Percentiles rank a stretch among this genome's conserved stretches.
Conservation (phyloP, 2,888 invertebrate species). For the Actias luna region DNA sequence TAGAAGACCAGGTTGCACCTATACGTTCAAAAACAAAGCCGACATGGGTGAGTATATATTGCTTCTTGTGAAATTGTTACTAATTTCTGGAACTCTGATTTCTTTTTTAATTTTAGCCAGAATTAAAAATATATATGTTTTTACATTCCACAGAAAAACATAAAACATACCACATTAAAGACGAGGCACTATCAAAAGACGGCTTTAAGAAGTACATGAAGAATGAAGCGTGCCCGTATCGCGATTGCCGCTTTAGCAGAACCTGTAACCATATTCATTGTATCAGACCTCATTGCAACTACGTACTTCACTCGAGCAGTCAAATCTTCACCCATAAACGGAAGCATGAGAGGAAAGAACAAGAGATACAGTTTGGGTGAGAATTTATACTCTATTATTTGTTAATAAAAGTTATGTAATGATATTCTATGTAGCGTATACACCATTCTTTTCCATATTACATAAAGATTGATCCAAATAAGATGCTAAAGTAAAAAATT, state of each 20-base stretch:
- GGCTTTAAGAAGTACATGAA: slow-evolving; percentile 99
- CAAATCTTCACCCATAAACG: slow-evolving; percentile 98
- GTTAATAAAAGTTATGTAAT: not conserved
- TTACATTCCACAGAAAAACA: slow-evolving; percentile 91
- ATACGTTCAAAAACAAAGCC: slow-evolving; percentile 99
- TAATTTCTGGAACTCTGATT: not conserved
- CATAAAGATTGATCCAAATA: not conserved
- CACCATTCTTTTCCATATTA: not conserved
- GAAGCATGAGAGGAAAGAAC: slow-evolving; percentile 97
- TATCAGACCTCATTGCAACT: slow-evolving; percentile 96
- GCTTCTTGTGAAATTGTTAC: not conserved
- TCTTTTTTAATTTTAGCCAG: not conserved
- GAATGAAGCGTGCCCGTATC: slow-evolving; percentile 95
- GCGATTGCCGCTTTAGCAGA: slow-evolving; percentile 95
- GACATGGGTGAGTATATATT: slow-evolving; percentile 93
- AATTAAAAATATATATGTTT: not conserved
- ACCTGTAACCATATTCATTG: slow-evolving; percentile 99
- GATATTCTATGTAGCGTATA: not conserved
- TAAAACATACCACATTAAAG: slow-evolving; percentile 98
- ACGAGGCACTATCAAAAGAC: slow-evolving; percentile 96
- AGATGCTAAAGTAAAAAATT: too few relatives aligned
- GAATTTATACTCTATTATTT: not conserved
- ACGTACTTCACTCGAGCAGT: slow-evolving; percentile 97
- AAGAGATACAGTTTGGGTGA: slow-evolving; percentile 92
- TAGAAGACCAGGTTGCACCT: slow-evolving; percentile 93